Evolutionary conservation across 2,888 invertebrate genomes (phyloP), one percentile per base, ranked within the genome.

Genomic region (Rhogogaster chlorosoma): DNA sequence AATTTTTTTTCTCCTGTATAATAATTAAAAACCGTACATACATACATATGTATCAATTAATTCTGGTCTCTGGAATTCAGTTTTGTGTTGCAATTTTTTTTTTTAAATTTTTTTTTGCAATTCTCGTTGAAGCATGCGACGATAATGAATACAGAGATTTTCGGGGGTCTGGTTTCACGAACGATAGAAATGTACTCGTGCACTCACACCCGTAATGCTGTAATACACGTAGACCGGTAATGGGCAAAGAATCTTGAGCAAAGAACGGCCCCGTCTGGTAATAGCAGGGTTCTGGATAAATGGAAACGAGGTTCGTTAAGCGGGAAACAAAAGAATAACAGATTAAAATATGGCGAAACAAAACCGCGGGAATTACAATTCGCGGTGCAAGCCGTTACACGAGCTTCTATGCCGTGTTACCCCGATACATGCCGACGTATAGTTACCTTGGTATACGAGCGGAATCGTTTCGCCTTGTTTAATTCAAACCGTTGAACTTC

Each of bases 291-390:
- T 53, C 45, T 49, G 61, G 80, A 80, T 64, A 80, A 80, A 80
- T 80, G 80, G 80, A 36, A 80, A 80, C 38, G 80, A 38, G 61
- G 61, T 80, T 80, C 80, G 80, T 80, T 80, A 80, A 42, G 38
- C 38, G 38, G 61, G 61, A 61, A 80, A 80, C 61, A 80, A 80
- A 80, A 80, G 61, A 61, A 80, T 80, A 80, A 80, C 80, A 61
- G 80, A 80, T 80, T 80, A 80, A 61, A 80, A 61, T 80, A 80
- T 57, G 61, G 61, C 61, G 80, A 80, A 80, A 80, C 49, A 80
- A 80, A 42, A 80, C 80, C 80, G 42, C 61, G 80, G 61, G 80
- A 38, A 57, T 80, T 80, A 38, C 61, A 80, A 61, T 80, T 38
- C 36, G 32, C 45, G 22, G 1, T 80, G 53, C 77, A 49, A 38